Evolutionary conservation across 2,113 vertebrate species (phyloP).

Genomic region (Albula goreensis): DNA sequence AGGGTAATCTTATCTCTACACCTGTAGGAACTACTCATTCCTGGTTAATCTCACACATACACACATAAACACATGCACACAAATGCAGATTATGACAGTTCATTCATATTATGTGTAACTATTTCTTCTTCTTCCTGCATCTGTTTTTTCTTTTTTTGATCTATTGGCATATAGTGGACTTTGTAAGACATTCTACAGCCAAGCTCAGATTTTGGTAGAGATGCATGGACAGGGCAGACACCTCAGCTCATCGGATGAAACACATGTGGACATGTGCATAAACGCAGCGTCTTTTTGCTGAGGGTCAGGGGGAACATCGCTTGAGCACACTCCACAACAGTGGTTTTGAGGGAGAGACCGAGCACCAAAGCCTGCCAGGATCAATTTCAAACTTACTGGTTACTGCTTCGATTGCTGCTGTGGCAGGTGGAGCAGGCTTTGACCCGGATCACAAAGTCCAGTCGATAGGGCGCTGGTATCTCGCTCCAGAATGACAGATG

Average conservation of each 20-base stretch:
- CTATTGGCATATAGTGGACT: not conserved
- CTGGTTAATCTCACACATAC: no score
- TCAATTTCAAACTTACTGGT: conserved; percentile 62
- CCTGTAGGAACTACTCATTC: no score
- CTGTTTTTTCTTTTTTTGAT: not conserved
- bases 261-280: not conserved
- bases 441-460: conserved; percentile 61
- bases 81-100: not conserved
- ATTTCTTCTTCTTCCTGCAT: not conserved
- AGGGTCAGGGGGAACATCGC: conserved; percentile 59
- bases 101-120: not conserved
- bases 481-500: conserved; percentile 42
- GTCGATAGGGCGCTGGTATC: conserved; percentile 52
- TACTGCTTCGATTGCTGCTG: conserved; percentile 55
- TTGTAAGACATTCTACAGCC: no score
- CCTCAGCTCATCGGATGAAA: not conserved
- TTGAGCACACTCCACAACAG: conserved; percentile 50
- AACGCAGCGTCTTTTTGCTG: conserved; percentile 3
- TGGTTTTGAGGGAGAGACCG: conserved; percentile 60
- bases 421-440: conserved; percentile 53
- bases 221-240: not conserved
- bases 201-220: no score
- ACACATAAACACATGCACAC: not conserved
- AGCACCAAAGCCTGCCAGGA: conserved; percentile 55
- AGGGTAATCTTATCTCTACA: no score